A percentile compares a stretch with the other conserved stretches of the same genome.
phyloP scores from a whole-genome alignment of 2,797 vertebrate genomes.

The Intellagama lesueurii region DNA sequence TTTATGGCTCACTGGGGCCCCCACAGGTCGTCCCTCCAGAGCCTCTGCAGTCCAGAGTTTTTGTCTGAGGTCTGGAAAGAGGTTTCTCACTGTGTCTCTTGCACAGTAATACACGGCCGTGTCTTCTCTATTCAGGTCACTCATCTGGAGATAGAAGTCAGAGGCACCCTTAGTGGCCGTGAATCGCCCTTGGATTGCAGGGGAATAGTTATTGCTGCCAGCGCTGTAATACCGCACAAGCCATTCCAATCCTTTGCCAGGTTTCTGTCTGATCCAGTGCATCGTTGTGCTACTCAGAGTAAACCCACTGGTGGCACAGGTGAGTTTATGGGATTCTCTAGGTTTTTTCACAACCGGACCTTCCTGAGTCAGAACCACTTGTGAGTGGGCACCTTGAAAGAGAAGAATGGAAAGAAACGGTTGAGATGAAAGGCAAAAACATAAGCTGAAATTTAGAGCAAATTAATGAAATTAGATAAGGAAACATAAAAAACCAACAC shows the following conservation, averaged over 20 bases:
- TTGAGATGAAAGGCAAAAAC: background rate
- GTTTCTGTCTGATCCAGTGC: background rate
- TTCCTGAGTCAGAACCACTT: background rate
- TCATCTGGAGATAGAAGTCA: background rate
- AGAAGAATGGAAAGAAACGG: no score
- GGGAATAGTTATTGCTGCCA: background rate
- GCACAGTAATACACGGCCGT: background rate
- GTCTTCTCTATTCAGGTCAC: background rate
- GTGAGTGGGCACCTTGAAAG: background rate
- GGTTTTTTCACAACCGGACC: background rate
- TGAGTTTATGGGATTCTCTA: background rate
- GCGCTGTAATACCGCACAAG: background rate
- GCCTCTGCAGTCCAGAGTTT: background rate
- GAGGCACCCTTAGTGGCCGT: background rate
- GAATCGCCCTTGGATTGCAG: background rate
- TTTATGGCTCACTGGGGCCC: background rate
- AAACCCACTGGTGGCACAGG: background rate
- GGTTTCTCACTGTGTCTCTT: background rate
- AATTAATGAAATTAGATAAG: background rate
- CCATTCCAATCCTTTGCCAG: background rate
- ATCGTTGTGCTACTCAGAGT: background rate
- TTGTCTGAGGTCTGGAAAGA: background rate
- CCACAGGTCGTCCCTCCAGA: background rate
- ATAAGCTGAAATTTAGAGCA: fast-evolving
- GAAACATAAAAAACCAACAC: background rate